These are phyloP conservation scores for Drosophila monieri DNA, from an alignment of 2,888 invertebrate genomes.

Conservation along the genomic window DNA sequence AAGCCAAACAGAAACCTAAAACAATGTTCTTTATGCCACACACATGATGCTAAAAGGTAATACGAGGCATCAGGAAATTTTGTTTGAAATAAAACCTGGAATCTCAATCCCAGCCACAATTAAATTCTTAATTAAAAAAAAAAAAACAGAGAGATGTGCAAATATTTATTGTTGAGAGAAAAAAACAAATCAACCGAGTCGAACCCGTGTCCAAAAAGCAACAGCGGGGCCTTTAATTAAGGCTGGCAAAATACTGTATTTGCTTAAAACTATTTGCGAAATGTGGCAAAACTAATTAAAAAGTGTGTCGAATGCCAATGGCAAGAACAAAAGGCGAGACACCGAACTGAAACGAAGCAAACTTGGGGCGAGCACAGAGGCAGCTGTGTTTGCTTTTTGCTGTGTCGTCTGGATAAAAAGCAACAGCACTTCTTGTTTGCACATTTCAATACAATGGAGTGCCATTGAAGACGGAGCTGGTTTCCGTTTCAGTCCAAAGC, in stretches of 20 bases:
- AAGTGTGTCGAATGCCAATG: constrained; percentile 77
- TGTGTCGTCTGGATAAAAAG: constrained; percentile 37
- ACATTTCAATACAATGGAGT: constrained; percentile 51
- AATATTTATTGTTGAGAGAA: constrained; percentile 58
- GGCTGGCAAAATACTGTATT: constrained; percentile 58
- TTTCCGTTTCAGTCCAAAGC: neutral
- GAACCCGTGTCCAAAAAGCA: constrained; percentile 16
- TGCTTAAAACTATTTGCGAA: constrained; percentile 74
- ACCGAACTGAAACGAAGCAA: constrained; percentile 20
- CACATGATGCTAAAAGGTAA: neutral
- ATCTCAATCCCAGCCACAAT: neutral
- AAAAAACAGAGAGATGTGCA: constrained; percentile 30
- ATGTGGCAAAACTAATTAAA: constrained; percentile 76
- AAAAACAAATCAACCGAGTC: constrained; percentile 4
- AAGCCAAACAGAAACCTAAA: neutral
- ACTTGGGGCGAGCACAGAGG: constrained; percentile 25
- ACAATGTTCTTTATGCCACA: neutral
- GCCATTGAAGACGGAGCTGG: constrained; percentile 15
- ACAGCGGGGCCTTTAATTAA: constrained; percentile 59
- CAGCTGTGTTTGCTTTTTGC: constrained; percentile 31
- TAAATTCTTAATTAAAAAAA: constrained; percentile 34
- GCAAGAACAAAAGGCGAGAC: constrained; percentile 70
- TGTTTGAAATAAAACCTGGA: constrained; percentile 3
- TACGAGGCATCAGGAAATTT: neutral
- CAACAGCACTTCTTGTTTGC: constrained; percentile 59